Evolutionary conservation across 1,140 invertebrate species (phyloP).

Genomic region (Eulimnadia texana): DNA sequence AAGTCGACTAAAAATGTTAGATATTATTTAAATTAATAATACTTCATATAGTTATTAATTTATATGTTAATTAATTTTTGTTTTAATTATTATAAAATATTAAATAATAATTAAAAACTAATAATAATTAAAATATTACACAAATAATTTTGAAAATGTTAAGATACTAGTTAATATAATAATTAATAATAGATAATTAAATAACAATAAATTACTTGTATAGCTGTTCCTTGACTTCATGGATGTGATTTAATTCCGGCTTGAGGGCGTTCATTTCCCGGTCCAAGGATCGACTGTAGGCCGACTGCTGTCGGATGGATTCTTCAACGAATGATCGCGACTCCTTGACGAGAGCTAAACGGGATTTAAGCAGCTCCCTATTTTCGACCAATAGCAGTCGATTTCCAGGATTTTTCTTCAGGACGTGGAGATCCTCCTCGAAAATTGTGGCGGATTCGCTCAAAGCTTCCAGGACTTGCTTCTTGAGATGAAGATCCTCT

Average conservation of each 20-base stretch:
- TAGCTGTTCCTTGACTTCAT: slow-evolving; percentile 36
- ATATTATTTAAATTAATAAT: too few species aligned
- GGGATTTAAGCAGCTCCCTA: slow-evolving; percentile 48
- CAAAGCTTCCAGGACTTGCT: slow-evolving; percentile 71
- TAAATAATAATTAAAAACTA: too few species aligned
- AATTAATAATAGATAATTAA: background rate
- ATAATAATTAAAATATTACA: background rate
- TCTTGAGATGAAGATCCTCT: slow-evolving; percentile 62
- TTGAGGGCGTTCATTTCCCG: slow-evolving; percentile 76
- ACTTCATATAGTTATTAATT: too few species aligned
- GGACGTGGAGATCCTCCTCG: slow-evolving; percentile 72
- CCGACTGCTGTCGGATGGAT: slow-evolving; percentile 56
- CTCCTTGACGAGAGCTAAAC: slow-evolving; percentile 52
- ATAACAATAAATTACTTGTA: slow-evolving; percentile 27
- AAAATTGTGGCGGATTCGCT: slow-evolving; percentile 71
- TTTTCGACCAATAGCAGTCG: slow-evolving; percentile 59
- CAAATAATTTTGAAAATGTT: background rate
- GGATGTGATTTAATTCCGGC: slow-evolving; percentile 61
- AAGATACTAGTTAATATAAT: background rate
- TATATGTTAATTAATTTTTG: too few species aligned
- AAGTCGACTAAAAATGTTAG: too few species aligned
- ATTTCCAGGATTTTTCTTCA: slow-evolving; percentile 68
- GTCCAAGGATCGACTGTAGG: slow-evolving; percentile 61
- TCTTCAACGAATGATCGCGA: slow-evolving; percentile 55
- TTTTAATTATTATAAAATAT: too few species aligned